Evolutionary conservation across 2,888 invertebrate species (phyloP).

Genomic region (Conus canariensis): DNA sequence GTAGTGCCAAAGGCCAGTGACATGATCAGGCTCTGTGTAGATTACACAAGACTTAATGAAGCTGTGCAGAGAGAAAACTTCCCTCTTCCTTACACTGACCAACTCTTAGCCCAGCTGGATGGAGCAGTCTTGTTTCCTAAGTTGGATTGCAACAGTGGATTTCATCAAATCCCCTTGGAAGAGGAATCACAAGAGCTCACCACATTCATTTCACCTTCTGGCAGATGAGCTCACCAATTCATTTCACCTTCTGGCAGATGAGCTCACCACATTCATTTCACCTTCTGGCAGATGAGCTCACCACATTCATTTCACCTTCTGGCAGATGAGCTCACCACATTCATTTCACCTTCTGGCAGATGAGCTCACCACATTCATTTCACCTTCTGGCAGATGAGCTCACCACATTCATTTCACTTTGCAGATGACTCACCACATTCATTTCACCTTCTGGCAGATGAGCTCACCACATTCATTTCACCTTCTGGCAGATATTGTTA

Average conservation of each 20-base stretch:
- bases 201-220: background rate
- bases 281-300: background rate
- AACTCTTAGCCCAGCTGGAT: constrained; percentile 6
- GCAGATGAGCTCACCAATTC: too few species aligned
- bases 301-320: too few species aligned
- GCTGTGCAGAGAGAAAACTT: constrained; percentile 19
- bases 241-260: background rate
- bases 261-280: too few species aligned
- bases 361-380: constrained; percentile 1
- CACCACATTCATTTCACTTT: background rate
- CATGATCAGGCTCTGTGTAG: background rate
- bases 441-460: too few species aligned
- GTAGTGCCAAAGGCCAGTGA: background rate
- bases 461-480: background rate
- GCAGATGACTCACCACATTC: background rate
- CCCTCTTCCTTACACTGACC: constrained; percentile 19
- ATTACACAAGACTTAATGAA: constrained; percentile 3
- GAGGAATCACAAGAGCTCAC: background rate
- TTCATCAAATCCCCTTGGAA: background rate
- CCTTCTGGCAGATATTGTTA: constrained; percentile 6
- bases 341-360: background rate
- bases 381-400: too few species aligned
- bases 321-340: too few species aligned
- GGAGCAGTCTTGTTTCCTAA: constrained; percentile 27
- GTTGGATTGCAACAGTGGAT: constrained; percentile 28